These are phyloP conservation scores for Byasa hedistus DNA, from an alignment of 2,888 invertebrate species.

Conservation along the genomic window DNA sequence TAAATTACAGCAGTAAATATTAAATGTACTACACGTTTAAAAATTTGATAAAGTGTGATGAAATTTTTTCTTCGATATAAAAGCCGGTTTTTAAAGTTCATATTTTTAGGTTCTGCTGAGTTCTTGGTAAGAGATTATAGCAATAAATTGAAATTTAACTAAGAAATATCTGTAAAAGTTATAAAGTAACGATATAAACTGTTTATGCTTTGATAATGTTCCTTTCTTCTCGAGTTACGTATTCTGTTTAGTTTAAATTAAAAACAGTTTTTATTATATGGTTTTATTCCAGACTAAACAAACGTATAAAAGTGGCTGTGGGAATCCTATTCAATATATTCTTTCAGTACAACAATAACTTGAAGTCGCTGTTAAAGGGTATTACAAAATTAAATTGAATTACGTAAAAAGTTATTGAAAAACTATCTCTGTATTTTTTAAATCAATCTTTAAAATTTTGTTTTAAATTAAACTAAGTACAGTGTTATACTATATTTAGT, in stretches of 20 bases:
- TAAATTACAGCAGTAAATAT: neutral
- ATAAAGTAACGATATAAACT: no score
- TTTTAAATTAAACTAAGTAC: neutral
- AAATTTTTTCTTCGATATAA: no score
- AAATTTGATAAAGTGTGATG: neutral
- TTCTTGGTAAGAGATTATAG: no score
- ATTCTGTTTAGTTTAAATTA: no score
- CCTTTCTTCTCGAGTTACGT: no score
- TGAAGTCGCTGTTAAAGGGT: neutral
- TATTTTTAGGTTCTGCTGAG: no score
- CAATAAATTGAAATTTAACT: no score
- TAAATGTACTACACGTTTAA: neutral
- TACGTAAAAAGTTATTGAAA: neutral
- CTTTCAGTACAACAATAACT: neutral
- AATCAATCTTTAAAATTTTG: neutral
- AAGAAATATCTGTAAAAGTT: no score
- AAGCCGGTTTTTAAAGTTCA: no score
- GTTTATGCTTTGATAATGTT: no score
- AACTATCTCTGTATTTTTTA: neutral
- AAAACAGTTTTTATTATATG: neutral
- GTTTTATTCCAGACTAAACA: neutral
- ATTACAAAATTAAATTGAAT: no score
- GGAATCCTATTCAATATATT: neutral
- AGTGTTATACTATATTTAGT: neutral
- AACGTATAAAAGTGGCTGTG: neutral